These are phyloP conservation scores for Cyphomyrmex costatus DNA, from an alignment of 1,140 invertebrate species.

Conservation along the genomic window DNA sequence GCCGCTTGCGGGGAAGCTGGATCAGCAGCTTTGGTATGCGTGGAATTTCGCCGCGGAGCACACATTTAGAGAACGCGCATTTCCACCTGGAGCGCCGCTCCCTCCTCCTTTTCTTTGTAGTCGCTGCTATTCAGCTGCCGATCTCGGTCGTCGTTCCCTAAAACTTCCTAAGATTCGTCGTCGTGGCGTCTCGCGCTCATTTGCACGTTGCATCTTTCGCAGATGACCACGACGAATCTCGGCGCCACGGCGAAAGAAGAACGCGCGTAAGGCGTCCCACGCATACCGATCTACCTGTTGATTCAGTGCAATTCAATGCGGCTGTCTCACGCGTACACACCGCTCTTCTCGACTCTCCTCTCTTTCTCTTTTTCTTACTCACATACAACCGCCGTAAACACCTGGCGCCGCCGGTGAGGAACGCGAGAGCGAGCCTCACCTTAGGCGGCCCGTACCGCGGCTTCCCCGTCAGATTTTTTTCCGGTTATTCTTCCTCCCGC, in stretches of 20 bases:
- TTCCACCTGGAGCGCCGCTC: slow-evolving; percentile 35
- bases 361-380: slow-evolving; percentile 18
- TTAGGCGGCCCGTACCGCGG: slow-evolving; percentile 32
- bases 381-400: slow-evolving; percentile 2
- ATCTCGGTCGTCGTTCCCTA: neutral
- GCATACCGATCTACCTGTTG: slow-evolving; percentile 64
- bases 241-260: neutral
- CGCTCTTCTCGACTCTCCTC: neutral
- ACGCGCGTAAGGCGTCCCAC: slow-evolving; percentile 41
- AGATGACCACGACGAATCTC: slow-evolving; percentile 8
- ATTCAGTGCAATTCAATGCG: slow-evolving; percentile 53
- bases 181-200: neutral
- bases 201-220: slow-evolving; percentile 43
- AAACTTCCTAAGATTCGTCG: neutral
- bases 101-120: neutral
- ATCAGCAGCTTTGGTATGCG: slow-evolving; percentile 68
- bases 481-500: slow-evolving; percentile 52
- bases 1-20: slow-evolving; percentile 60
- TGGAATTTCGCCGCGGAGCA: slow-evolving; percentile 60
- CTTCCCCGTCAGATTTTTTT: slow-evolving; percentile 47
- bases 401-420: slow-evolving; percentile 60
- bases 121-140: neutral
- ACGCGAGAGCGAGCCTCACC: slow-evolving; percentile 51
- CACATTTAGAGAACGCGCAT: slow-evolving; percentile 49
- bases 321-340: slow-evolving; percentile 36